Evolutionary conservation across 2,113 vertebrate species (phyloP), one percentile per base, ranked within the genome.

Genomic region (Notothenia coriiceps): DNA sequence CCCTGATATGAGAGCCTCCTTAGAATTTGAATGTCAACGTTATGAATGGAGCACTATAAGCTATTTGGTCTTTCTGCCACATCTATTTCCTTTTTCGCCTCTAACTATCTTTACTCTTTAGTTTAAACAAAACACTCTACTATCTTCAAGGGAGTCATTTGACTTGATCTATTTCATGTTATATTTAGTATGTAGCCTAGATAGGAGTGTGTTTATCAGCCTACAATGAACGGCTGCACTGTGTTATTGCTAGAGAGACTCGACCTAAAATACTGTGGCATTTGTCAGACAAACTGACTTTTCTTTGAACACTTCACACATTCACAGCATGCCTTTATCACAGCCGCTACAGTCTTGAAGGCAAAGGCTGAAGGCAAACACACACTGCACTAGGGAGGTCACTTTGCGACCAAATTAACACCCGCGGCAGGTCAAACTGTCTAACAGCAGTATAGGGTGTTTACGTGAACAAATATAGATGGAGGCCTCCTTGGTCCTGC

Each of bases 381-480:
- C 62, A 62, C 20, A n/a, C 40, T 25, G n/a, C 63, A 13, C 69
- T 44, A 66, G 8, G 47, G 69, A 68, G 74, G 74, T 80, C 72
- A 55, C 74, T 78, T 60, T 80, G 79, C 49, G 81, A 86, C 66
- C 56, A 83, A 85, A 90, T 87, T 65, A 87, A 87, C 75, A 74
- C 47, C 46, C 49, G 12, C 10, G 2, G 67, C 79, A 84, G 61
- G 79, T 80, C 81, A 83, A 74, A 85, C 70, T 73, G 69, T 77
- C 73, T 52, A n/a, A 68, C 57, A 60, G 57, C 33, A 2, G 79
- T 56, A 70, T 55, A 56, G 47, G 46, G 68, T 77, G 86, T 85
- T 88, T 80, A 88, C 29, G 12, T 88, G 75, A 77, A 81, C 60
- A 77, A 78, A 87, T 86, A 82, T 78, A 90, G 86, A 86, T 29